A percentile compares a stretch with the other conserved stretches of the same genome.
These are phyloP conservation scores for Melolontha melolontha DNA, from an alignment of 2,888 invertebrate genomes.

Conservation along the genomic window DNA sequence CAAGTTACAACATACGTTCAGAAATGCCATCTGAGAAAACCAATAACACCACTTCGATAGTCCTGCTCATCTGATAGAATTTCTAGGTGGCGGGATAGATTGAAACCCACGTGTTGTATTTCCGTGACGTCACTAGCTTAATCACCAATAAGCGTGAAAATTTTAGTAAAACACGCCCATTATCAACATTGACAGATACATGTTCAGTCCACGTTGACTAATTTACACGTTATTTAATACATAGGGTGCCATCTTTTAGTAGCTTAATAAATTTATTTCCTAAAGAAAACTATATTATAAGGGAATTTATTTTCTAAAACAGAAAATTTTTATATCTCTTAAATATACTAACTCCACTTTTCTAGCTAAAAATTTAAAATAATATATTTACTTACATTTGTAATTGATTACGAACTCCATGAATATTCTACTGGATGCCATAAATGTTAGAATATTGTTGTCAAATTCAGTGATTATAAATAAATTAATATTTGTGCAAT, in stretches of 20 bases:
- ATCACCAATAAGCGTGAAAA: conserved; percentile 50
- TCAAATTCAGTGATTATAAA: too few species aligned
- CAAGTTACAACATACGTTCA: conserved; percentile 36
- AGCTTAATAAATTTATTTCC: background rate
- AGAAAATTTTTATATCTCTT: too few species aligned
- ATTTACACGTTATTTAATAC: background rate
- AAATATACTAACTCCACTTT: too few species aligned
- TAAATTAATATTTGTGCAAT: too few species aligned
- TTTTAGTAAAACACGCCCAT: conserved; percentile 30
- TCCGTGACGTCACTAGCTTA: conserved; percentile 56
- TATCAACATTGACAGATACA: conserved; percentile 6
- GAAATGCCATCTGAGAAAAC: conserved; percentile 40
- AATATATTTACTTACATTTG: too few species aligned
- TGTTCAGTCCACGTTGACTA: conserved; percentile 62
- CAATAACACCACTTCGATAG: conserved; percentile 36
- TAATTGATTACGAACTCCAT: too few species aligned
- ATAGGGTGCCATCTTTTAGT: conserved; percentile 35
- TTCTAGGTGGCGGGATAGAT: conserved; percentile 45
- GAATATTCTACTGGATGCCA: too few species aligned
- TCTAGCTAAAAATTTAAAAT: too few species aligned
- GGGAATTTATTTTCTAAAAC: too few species aligned
- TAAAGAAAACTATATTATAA: conserved; percentile 2
- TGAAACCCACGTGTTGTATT: conserved; percentile 60
- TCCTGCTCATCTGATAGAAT: conserved; percentile 41
- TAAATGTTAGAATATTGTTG: too few species aligned